phyloP scores from a whole-genome alignment of 2,113 vertebrate species.

The Nothobranchius kuhntae region DNA sequence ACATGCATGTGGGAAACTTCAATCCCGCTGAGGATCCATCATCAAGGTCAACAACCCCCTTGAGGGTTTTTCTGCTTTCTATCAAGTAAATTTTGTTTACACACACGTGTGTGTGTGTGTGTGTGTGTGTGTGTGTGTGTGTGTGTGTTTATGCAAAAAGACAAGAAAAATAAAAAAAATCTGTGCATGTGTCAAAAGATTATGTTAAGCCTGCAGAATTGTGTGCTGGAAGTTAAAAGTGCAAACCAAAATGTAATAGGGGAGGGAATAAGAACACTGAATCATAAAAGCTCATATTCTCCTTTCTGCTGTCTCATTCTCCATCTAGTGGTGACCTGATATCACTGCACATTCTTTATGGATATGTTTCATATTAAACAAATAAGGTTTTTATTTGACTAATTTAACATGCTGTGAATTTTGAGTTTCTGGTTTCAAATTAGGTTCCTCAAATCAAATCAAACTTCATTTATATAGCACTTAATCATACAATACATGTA shows the following conservation, averaged over 20 bases:
- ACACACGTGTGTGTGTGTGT: neutral
- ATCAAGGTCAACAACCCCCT: constrained; percentile 62
- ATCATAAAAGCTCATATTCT: constrained; percentile 5
- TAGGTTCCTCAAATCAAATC: too few relatives aligned
- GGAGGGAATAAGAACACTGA: neutral
- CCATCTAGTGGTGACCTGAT: constrained; percentile 67
- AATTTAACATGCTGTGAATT: too few relatives aligned
- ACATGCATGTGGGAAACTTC: constrained; percentile 16
- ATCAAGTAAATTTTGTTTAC: constrained; percentile 15
- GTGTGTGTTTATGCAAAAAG: constrained; percentile 2
- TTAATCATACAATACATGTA: too few relatives aligned
- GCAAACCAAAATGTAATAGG: neutral
- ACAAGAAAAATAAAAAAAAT: constrained; percentile 13
- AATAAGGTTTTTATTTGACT: too few relatives aligned
- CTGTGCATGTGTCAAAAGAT: neutral
- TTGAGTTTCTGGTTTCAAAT: too few relatives aligned
- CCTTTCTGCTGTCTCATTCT: constrained; percentile 57
- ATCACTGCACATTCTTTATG: constrained; percentile 30
- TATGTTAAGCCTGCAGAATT: neutral
- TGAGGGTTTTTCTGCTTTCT: constrained; percentile 38
- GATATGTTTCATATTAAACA: neutral
- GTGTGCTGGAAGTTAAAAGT: neutral
- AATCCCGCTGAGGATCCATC: constrained; percentile 45
- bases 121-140: constrained; percentile 1
- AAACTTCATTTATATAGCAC: too few relatives aligned